Conservation (phyloP, 2,797 vertebrate genomes). For the Pangasius djambal region DNA sequence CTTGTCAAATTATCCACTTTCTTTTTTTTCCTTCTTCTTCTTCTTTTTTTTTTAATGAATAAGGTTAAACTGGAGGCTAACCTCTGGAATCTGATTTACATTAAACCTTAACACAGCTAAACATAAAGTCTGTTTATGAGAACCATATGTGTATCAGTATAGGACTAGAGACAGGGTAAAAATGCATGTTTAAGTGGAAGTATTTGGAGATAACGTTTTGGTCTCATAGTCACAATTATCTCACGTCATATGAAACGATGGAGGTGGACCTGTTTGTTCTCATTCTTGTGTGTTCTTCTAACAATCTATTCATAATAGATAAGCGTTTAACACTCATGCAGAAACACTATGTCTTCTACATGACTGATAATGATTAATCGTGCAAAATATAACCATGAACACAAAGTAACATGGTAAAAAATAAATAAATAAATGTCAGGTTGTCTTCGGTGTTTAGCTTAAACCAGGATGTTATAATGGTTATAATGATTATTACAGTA, state of each 20-base stretch:
- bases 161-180: not conserved
- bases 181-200: not conserved
- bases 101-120: conserved; percentile 46
- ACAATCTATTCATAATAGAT: conserved; percentile 1
- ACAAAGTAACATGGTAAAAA: not conserved
- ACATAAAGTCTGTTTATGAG: conserved; percentile 52
- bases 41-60: conserved; percentile 39
- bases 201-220: not conserved
- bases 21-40: conserved; percentile 13
- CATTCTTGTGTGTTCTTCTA: not conserved
- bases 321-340: not conserved
- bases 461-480: not conserved
- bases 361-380: not conserved
- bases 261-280: conserved; percentile 7
- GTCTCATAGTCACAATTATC: not conserved
- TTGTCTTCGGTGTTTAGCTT: not conserved
- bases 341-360: not conserved
- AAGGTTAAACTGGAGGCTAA: conserved; percentile 43
- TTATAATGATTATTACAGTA: not conserved
- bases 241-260: not conserved
- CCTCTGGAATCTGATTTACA: conserved; percentile 53
- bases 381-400: not conserved
- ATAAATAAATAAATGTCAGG: not conserved
- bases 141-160: conserved; percentile 53
- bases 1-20: conserved; percentile 51